These are phyloP conservation scores for Malthinus flaveolus DNA, from an alignment of 2,888 invertebrate species.

Conservation along the genomic window DNA sequence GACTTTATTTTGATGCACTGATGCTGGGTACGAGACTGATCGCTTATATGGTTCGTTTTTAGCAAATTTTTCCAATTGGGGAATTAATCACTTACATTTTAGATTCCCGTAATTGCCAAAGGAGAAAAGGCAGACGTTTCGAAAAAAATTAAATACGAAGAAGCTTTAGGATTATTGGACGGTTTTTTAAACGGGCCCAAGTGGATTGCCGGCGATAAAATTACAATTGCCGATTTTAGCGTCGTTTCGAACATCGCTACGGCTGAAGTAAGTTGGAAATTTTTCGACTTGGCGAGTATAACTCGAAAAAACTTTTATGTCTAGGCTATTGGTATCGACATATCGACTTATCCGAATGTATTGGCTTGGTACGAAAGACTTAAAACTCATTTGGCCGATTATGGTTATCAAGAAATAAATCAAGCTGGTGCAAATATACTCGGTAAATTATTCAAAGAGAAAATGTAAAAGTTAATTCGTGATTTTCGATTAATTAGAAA, in stretches of 20 bases:
- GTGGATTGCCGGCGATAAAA: slow-evolving; percentile 68
- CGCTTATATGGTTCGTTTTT: slow-evolving; percentile 62
- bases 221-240: slow-evolving; percentile 72
- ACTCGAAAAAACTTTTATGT: slow-evolving; percentile 26
- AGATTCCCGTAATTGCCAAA: slow-evolving; percentile 41
- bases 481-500: too few relatives aligned
- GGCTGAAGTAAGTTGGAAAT: slow-evolving; percentile 56
- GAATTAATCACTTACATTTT: neutral
- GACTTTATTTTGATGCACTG: slow-evolving; percentile 65
- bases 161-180: slow-evolving; percentile 64
- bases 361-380: slow-evolving; percentile 68
- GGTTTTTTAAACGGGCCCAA: slow-evolving; percentile 60
- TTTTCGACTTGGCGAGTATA: neutral
- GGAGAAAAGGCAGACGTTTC: slow-evolving; percentile 36
- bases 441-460: slow-evolving; percentile 56
- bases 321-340: slow-evolving; percentile 61
- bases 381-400: slow-evolving; percentile 65
- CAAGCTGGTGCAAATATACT: slow-evolving; percentile 61
- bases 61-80: neutral
- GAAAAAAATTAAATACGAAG: slow-evolving; percentile 57
- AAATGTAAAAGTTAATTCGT: neutral
- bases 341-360: slow-evolving; percentile 61
- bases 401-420: slow-evolving; percentile 71
- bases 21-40: slow-evolving; percentile 59
- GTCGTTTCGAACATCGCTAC: slow-evolving; percentile 65